Conservation (phyloP, 2,113 vertebrate species). For the Corydoras sp. region DNA sequence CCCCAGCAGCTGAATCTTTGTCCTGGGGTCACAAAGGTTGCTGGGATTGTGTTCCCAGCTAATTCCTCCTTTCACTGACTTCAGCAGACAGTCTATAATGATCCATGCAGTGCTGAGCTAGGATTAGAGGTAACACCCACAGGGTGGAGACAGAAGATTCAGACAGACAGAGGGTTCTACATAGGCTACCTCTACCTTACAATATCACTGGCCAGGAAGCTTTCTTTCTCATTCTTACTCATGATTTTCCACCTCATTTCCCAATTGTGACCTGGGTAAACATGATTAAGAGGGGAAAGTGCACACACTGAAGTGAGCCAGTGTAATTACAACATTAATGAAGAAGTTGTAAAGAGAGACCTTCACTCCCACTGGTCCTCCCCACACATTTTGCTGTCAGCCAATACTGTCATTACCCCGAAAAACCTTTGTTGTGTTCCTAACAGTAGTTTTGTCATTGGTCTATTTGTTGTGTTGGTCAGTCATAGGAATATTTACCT, state of each 20-base stretch:
- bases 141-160: slow-evolving; percentile 41
- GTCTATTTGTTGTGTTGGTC: too few relatives aligned
- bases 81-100: slow-evolving; percentile 76
- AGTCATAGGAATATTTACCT: too few relatives aligned
- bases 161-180: slow-evolving; percentile 13
- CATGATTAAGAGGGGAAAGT: slow-evolving; percentile 62
- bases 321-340: slow-evolving; percentile 55
- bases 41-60: slow-evolving; percentile 71
- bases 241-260: slow-evolving; percentile 70
- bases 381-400: slow-evolving; percentile 4
- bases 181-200: slow-evolving; percentile 22
- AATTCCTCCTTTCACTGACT: slow-evolving; percentile 72
- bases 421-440: too few relatives aligned
- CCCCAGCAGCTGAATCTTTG: slow-evolving; percentile 69
- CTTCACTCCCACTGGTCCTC: slow-evolving; percentile 13
- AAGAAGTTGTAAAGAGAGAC: slow-evolving; percentile 40
- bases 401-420: background rate
- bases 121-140: slow-evolving; percentile 67
- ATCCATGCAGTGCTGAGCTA: slow-evolving; percentile 58
- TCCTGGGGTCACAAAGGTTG: slow-evolving; percentile 62
- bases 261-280: slow-evolving; percentile 63
- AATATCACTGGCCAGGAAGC: slow-evolving; percentile 36
- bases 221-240: slow-evolving; percentile 37
- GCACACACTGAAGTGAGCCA: slow-evolving; percentile 50
- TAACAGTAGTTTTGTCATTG: too few relatives aligned